phyloP scores from a whole-genome alignment of 2,888 invertebrate genomes.

The Pantelozetes paolii region DNA sequence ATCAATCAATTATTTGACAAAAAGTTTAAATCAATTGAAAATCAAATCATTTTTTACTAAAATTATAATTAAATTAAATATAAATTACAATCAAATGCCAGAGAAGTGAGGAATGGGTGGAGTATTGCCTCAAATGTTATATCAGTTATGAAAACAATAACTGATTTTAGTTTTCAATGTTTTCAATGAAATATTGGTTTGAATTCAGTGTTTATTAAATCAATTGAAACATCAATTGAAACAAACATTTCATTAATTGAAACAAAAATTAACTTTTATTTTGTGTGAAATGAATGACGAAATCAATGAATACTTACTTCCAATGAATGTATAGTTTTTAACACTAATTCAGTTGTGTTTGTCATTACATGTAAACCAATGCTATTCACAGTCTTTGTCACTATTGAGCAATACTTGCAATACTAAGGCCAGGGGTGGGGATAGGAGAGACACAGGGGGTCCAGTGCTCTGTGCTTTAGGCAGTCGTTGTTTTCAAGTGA shows the following conservation, averaged over 20 bases:
- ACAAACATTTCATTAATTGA: too few relatives aligned
- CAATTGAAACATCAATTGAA: too few relatives aligned
- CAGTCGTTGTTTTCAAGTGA: too few relatives aligned
- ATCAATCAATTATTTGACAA: neutral
- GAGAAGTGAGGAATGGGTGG: neutral
- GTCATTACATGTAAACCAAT: neutral
- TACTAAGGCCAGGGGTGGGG: neutral
- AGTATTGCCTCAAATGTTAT: neutral
- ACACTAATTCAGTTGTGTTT: neutral
- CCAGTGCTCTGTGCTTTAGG: too few relatives aligned
- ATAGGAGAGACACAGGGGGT: too few relatives aligned
- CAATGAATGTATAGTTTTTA: neutral
- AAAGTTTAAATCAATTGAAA: neutral
- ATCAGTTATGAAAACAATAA: neutral
- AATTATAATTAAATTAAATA: too few relatives aligned
- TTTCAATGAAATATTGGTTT: too few relatives aligned
- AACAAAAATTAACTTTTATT: too few relatives aligned
- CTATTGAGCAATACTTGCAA: neutral
- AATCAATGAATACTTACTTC: neutral
- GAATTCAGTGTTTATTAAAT: too few relatives aligned
- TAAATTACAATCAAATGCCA: neutral
- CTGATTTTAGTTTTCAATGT: too few relatives aligned
- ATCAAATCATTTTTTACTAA: neutral
- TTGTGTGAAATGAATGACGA: neutral
- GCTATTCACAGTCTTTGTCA: neutral